A percentile compares a stretch with the other conserved stretches of the same genome.
phyloP scores from a whole-genome alignment of 2,797 vertebrate species.

The Apogon hyalosoma region DNA sequence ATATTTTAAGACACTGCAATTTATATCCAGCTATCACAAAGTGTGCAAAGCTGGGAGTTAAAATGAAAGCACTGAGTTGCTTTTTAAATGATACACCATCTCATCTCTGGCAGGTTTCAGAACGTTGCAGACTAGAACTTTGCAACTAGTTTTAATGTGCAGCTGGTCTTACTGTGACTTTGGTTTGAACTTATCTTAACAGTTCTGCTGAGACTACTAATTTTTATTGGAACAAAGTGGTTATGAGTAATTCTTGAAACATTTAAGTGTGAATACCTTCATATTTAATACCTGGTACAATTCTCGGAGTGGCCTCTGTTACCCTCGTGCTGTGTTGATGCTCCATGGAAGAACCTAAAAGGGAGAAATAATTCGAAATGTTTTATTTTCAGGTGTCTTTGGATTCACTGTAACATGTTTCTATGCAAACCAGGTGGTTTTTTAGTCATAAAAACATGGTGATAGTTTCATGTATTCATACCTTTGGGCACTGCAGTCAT shows the following conservation, averaged over 20 bases:
- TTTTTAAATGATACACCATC: no score
- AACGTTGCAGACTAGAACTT: no score
- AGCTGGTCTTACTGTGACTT: no score
- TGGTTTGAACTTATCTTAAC: background rate
- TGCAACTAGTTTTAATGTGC: no score
- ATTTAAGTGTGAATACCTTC: background rate
- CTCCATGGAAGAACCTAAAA: slow-evolving; percentile 80
- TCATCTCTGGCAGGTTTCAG: no score
- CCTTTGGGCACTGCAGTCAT: slow-evolving; percentile 83
- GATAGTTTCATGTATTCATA: slow-evolving; percentile 49
- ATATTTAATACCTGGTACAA: slow-evolving; percentile 73
- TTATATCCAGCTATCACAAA: no score
- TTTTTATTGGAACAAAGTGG: no score
- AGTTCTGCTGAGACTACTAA: no score
- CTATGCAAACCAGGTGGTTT: background rate
- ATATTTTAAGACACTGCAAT: no score
- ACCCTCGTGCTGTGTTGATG: slow-evolving; percentile 82
- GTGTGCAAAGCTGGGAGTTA: no score
- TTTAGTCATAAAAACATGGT: background rate
- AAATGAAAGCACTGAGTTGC: no score
- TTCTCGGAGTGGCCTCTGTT: slow-evolving; percentile 77
- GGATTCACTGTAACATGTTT: background rate
- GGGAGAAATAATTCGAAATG: background rate
- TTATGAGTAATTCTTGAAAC: no score
- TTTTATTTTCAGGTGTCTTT: background rate